Percentiles rank a stretch among this genome's conserved stretches.
These are phyloP conservation scores for Pelochelys cantorii DNA, from an alignment of 2,797 vertebrate genomes.

Conservation along the genomic window DNA sequence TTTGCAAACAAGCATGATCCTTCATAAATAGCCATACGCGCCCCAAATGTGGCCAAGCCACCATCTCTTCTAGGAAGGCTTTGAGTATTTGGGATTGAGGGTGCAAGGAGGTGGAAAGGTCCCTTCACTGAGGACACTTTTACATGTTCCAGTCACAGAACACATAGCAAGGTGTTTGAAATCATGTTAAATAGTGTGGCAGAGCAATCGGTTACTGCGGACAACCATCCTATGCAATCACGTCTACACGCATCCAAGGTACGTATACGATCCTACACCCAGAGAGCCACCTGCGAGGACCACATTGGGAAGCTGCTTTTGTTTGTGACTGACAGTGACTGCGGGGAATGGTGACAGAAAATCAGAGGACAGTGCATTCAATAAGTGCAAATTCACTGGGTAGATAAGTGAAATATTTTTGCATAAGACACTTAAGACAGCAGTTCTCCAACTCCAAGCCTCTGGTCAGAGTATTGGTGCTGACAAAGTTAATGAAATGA, in stretches of 20 bases:
- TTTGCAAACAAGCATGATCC: not conserved
- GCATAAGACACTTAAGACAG: not conserved
- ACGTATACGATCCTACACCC: not conserved
- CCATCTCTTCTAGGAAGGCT: not conserved
- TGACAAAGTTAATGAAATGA: not conserved
- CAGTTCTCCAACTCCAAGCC: not conserved
- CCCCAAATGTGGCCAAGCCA: not conserved
- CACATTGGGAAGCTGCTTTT: not conserved
- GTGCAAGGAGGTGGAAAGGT: not conserved
- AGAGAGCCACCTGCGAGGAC: not conserved
- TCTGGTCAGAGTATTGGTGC: not conserved
- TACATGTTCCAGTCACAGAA: not conserved
- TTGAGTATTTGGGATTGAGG: not conserved
- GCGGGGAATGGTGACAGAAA: not conserved
- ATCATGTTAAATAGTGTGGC: not conserved
- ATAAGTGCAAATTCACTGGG: not conserved
- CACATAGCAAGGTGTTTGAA: not conserved
- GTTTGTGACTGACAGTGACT: not conserved
- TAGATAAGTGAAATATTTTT: not conserved
- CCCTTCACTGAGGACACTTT: not conserved
- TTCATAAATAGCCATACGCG: not conserved
- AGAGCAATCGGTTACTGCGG: not conserved
- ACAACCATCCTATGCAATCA: not conserved
- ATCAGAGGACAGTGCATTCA: conserved; percentile 1
- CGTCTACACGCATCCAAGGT: not conserved